Percentiles rank a stretch among this genome's conserved stretches.
phyloP scores from a whole-genome alignment of 1,140 invertebrate genomes.

The Bombus polaris region DNA sequence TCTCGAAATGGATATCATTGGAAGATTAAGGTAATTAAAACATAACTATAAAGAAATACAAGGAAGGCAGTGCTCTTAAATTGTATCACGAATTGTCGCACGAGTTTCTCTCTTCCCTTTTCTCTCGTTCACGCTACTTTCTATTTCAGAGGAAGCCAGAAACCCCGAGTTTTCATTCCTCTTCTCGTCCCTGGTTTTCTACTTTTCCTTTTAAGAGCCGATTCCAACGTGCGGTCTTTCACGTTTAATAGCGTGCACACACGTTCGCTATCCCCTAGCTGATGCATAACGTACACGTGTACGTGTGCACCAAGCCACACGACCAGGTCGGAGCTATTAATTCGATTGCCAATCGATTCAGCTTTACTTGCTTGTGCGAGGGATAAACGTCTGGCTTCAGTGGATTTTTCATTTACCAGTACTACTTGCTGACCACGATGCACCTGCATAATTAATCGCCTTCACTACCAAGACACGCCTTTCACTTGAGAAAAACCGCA shows the following conservation, averaged over 20 bases:
- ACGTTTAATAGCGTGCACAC: conserved; percentile 38
- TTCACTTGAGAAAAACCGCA: background rate
- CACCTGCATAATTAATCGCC: conserved; percentile 44
- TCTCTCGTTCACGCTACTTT: conserved; percentile 13
- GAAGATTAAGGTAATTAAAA: too few species aligned
- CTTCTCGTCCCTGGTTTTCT: background rate
- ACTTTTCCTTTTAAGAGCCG: conserved; percentile 6
- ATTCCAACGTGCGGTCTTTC: conserved; percentile 21
- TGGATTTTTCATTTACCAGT: conserved; percentile 60
- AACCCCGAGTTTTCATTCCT: conserved; percentile 2
- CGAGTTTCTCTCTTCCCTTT: background rate
- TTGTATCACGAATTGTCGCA: background rate
- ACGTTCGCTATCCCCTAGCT: background rate
- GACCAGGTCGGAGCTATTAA: conserved; percentile 53
- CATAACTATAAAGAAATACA: background rate
- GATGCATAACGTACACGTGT: background rate
- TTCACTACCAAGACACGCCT: conserved; percentile 4
- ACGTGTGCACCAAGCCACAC: background rate
- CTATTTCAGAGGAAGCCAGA: conserved; percentile 7
- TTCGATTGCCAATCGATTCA: conserved; percentile 65
- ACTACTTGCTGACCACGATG: conserved; percentile 33
- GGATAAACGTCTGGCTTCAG: conserved; percentile 21
- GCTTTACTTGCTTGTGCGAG: conserved; percentile 12
- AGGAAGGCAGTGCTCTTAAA: background rate
- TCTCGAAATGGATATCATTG: too few species aligned